Evolutionary conservation across 2,888 invertebrate genomes (phyloP), one percentile per base, ranked within the genome.

Genomic region (Melinopterus prodromus): DNA sequence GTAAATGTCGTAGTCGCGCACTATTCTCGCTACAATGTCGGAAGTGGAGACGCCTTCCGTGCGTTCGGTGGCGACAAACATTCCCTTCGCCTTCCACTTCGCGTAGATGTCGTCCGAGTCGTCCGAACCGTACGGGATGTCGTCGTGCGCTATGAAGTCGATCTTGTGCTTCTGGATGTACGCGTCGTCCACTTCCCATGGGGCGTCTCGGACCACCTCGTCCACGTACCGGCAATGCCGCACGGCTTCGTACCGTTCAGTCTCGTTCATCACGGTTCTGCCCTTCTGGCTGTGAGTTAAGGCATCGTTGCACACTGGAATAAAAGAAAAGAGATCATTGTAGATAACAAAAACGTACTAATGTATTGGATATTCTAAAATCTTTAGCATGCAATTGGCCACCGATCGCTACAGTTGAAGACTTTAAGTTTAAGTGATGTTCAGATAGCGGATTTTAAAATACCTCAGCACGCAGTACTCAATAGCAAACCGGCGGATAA

Each of bases 81-180:
- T 99, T 85, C 98, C 98, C 88, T 94, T 95, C 35, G 95, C 95
- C 90, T 99, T 99, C 86, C 99, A 93, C 70, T 82, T 82, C 77
- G 96, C 97, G 90, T 99, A 99, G 70, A 98, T 93, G 89, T 97
- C 96, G 81, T 93, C 92, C 82, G 93, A 94, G 87, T 96, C 95
- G 82, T 96, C 96, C 2, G 95, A 95, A 78, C 94, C 94, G 91
- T 99, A 99, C 0, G 99, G 99, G 86, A 98, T 94, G 90, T 99
- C 99, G 90, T 99, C 99, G 91, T 99, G 99, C 37, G 99, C 98
- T 80, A 98, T 97, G 91, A 99, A 99, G 91, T 99, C 99, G 85
- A 99, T 99, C 94, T 99, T 99, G 91, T 99, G 95, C 84, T 94
- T 93, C 83, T 93, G 92, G 71, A 99, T 91, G 89, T 97, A 99